Evolutionary conservation across 2,113 vertebrate genomes (phyloP).

Genomic region (Cynoglossus semilaevis): DNA sequence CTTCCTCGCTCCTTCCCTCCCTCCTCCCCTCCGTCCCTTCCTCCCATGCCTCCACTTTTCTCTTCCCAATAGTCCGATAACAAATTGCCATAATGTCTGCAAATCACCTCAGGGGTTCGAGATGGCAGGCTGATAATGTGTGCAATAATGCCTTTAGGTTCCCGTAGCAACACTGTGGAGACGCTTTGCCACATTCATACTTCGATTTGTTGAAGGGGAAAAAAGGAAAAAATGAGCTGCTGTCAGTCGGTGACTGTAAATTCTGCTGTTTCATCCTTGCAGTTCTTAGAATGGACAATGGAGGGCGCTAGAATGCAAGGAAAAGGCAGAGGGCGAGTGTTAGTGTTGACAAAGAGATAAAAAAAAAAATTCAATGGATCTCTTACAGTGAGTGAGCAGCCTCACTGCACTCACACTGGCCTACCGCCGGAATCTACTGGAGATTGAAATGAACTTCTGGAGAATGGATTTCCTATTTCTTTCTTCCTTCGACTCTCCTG

Average conservation of each 20-base stretch:
- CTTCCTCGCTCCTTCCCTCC: conserved; percentile 1
- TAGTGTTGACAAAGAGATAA: background rate
- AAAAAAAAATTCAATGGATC: conserved; percentile 11
- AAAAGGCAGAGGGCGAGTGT: conserved; percentile 10
- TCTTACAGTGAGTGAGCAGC: conserved; percentile 46
- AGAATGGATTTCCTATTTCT: conserved; percentile 52
- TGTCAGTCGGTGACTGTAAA: conserved; percentile 36
- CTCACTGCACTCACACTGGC: conserved; percentile 31
- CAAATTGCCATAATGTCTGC: conserved; percentile 44
- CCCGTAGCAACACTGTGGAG: conserved; percentile 57
- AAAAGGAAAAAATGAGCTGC: conserved; percentile 27
- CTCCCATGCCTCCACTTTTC: conserved; percentile 2
- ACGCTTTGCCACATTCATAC: conserved; percentile 35
- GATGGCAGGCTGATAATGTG: conserved; percentile 49
- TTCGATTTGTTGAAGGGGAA: conserved; percentile 32
- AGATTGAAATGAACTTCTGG: conserved; percentile 58
- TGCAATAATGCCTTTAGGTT: conserved; percentile 57
- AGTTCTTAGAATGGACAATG: conserved; percentile 44
- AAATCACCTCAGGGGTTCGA: conserved; percentile 41
- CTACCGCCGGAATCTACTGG: conserved; percentile 42
- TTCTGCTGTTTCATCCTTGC: conserved; percentile 69
- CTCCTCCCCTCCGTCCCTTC: background rate
- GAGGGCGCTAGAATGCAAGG: conserved; percentile 64
- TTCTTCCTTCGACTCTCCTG: conserved; percentile 20
- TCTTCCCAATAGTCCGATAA: conserved; percentile 13